Conservation (phyloP, 2,888 invertebrate species). For the Atrina japonica region DNA sequence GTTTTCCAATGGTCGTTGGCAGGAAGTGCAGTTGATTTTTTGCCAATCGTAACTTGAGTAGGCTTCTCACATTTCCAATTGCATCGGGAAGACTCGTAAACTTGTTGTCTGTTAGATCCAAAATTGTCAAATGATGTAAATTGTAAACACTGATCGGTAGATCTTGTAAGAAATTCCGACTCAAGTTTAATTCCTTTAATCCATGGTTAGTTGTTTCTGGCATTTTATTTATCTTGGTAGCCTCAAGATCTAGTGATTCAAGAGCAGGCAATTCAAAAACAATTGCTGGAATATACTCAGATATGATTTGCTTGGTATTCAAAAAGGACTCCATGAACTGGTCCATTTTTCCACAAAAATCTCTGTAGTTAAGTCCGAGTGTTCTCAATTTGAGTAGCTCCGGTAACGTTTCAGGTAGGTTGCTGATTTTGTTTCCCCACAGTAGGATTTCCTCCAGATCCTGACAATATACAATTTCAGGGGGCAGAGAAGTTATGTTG, state of each 20-base stretch:
- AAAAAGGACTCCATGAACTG: conserved; percentile 79
- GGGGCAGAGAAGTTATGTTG: conserved; percentile 78
- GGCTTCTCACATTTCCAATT: conserved; percentile 67
- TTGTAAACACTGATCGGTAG: conserved; percentile 71
- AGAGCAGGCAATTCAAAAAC: conserved; percentile 79
- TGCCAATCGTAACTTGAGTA: conserved; percentile 66
- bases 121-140: conserved; percentile 63
- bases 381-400: conserved; percentile 76
- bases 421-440: conserved; percentile 80
- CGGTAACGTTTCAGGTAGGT: conserved; percentile 78
- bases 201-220: conserved; percentile 72
- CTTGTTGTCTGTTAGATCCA: conserved; percentile 77
- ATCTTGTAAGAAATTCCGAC: conserved; percentile 75
- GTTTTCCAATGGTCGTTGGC: conserved; percentile 68
- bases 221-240: conserved; percentile 78
- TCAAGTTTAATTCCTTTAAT: conserved; percentile 73
- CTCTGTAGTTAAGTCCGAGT: conserved; percentile 77
- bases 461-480: conserved; percentile 80
- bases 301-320: conserved; percentile 78
- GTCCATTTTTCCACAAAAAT: conserved; percentile 76
- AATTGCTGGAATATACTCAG: conserved; percentile 79
- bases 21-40: conserved; percentile 72
- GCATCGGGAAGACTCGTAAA: conserved; percentile 73
- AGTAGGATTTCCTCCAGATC: conserved; percentile 78
- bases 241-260: conserved; percentile 75